phyloP scores from a whole-genome alignment of 2,888 invertebrate species.

The Ceratothoa steindachneri region DNA sequence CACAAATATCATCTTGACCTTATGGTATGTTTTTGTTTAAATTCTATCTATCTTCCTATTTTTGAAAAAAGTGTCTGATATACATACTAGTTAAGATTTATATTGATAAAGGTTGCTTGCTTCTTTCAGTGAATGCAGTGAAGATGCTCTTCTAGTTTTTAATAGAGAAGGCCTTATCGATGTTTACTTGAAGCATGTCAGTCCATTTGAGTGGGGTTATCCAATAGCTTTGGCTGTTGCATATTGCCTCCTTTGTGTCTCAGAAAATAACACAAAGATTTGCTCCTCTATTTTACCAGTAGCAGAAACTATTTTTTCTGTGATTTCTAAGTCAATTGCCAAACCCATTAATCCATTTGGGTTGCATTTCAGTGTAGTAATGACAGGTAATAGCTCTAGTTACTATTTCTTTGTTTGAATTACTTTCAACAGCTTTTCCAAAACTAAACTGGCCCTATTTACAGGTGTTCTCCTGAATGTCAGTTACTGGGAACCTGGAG shows the following conservation, averaged over 20 bases:
- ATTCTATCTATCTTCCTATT: not conserved
- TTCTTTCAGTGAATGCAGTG: constrained; percentile 35
- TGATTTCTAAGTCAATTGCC: constrained; percentile 13
- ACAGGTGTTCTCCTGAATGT: constrained; percentile 28
- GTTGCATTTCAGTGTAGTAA: constrained; percentile 26
- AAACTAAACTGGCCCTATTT: too few relatives aligned
- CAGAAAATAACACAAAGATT: constrained; percentile 30
- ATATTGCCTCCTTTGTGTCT: constrained; percentile 36
- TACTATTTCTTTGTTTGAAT: too few relatives aligned
- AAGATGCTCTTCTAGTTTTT: constrained; percentile 29
- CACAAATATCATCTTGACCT: constrained; percentile 28
- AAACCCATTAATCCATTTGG: not conserved
- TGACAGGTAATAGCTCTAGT: constrained; percentile 19
- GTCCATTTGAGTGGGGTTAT: constrained; percentile 16
- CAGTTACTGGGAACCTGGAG: constrained; percentile 17
- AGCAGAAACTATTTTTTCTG: constrained; percentile 16
- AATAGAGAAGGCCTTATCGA: constrained; percentile 22
- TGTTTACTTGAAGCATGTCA: constrained; percentile 24
- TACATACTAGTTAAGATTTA: too few relatives aligned
- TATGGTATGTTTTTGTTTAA: constrained; percentile 25
- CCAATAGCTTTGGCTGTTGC: constrained; percentile 26
- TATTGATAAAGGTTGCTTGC: not conserved
- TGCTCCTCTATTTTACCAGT: constrained; percentile 15
- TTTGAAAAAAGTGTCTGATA: not conserved
- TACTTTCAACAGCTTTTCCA: too few relatives aligned